These are phyloP conservation scores for Sipha maydis DNA, from an alignment of 2,888 invertebrate species.

Conservation along the genomic window DNA sequence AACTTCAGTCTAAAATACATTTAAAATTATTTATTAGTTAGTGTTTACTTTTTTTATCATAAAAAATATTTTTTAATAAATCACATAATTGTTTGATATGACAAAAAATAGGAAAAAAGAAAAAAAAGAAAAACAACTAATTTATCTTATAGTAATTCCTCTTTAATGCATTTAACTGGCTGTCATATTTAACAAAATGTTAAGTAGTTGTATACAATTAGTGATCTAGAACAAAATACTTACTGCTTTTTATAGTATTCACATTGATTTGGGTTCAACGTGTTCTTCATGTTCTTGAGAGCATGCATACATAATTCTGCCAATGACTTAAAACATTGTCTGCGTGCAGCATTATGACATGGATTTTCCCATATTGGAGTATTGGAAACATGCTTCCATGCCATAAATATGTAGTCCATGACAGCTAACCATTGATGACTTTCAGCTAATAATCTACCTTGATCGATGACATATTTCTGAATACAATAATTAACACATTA, in stretches of 20 bases:
- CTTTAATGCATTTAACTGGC: no score
- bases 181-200: no score
- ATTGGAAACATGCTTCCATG: slow-evolving; percentile 78
- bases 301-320: slow-evolving; percentile 73
- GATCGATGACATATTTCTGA: slow-evolving; percentile 73
- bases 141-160: no score
- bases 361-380: slow-evolving; percentile 81
- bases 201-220: no score
- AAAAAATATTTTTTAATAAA: no score
- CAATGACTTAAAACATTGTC: slow-evolving; percentile 78
- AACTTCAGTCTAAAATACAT: not conserved
- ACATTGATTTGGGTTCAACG: slow-evolving; percentile 64
- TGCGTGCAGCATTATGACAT: slow-evolving; percentile 76
- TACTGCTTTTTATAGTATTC: slow-evolving; percentile 64
- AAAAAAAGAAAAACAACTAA: no score
- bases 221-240: not conserved
- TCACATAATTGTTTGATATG: no score
- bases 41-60: no score
- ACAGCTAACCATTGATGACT: slow-evolving; percentile 80
- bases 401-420: slow-evolving; percentile 77
- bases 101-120: no score
- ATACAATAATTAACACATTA: slow-evolving; percentile 63
- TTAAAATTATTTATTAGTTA: not conserved
- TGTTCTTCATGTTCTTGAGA: slow-evolving; percentile 70
- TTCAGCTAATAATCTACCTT: slow-evolving; percentile 75